Base-by-base conservation (phyloP, 2,113 vertebrate genomes). In the Callopanchax toddi region DNA sequence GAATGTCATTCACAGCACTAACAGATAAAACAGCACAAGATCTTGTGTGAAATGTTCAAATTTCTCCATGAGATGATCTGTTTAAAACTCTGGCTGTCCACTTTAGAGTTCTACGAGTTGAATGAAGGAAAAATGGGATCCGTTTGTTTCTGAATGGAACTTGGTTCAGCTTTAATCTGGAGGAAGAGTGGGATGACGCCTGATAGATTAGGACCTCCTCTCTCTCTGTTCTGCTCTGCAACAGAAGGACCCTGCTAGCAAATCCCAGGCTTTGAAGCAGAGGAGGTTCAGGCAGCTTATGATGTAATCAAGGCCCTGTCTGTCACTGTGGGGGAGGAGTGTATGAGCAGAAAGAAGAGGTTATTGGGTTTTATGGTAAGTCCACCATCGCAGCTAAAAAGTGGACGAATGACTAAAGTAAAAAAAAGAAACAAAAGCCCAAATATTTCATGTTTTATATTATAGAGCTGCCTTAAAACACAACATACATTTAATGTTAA, bases 211-310 rank as follows among this genome's bases (percentile, higher is more conserved):
- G 66, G 78, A 78, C 76, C 71, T 29, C 76, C 73, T 83, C 72
- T 76, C 79, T 75, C 60, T 74, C 53, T 69, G 54, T 61, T 76
- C 71, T 65, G 45, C 78, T 81, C 82, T 58, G 79, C 80, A 88
- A 85, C 89, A 92, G 88, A 91, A 91, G 90, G 87, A 82, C 84
- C 87, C 66, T 49, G 84, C 76, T 53, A 71, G 74, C 89, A 91
- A 91, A 91, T 91, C 90, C 89, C 83, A 80, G 86, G 87, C 82
- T 91, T 91, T 91, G 87, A 83, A 87, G 76, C 83, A 71, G 77
- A 80, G 73, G 83, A 81, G 81, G 79, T 79, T 86, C 76, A 65
- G 81, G 82, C 71, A 83, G 89, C 73, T 92, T 92, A 92, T 89
- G 87, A 92, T 89, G 88, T 86, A 92, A 91, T 88, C 84, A 79